Conservation (phyloP, 2,888 invertebrate species). For the Tachystola acroxantha region DNA sequence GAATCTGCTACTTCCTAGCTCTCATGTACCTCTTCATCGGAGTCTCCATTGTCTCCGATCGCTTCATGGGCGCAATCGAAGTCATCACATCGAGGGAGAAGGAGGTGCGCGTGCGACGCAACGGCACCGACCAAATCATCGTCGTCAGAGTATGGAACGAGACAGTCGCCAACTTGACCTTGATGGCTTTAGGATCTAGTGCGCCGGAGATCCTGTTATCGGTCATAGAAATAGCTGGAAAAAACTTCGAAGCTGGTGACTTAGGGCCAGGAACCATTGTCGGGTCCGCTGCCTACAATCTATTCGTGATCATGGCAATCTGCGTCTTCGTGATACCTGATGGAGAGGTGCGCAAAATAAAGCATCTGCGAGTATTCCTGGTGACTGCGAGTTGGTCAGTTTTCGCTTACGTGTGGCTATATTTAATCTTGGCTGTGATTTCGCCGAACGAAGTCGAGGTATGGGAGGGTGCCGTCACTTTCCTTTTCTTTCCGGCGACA, state of each 20-base stretch:
- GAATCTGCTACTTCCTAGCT: constrained; percentile 91
- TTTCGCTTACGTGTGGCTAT: constrained; percentile 99
- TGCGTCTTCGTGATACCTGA: constrained; percentile 95
- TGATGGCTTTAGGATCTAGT: constrained; percentile 99
- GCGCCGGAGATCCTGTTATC: constrained; percentile 99
- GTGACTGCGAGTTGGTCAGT: constrained; percentile 98
- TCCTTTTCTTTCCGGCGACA: constrained; percentile 97
- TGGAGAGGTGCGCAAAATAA: constrained; percentile 94
- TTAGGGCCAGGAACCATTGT: constrained; percentile 99
- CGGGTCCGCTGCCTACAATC: constrained; percentile 98
- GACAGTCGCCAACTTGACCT: constrained; percentile 97
- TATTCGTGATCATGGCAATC: constrained; percentile 98
- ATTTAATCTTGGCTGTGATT: constrained; percentile 93
- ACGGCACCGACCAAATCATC: constrained; percentile 93
- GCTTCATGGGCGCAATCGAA: constrained; percentile 99
- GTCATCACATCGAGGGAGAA: constrained; percentile 99
- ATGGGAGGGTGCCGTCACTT: constrained; percentile 98
- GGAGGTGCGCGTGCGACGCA: constrained; percentile 93
- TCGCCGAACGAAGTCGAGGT: constrained; percentile 93
- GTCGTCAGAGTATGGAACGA: constrained; percentile 99
- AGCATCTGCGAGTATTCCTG: constrained; percentile 97
- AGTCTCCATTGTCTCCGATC: constrained; percentile 98
- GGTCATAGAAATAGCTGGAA: constrained; percentile 98
- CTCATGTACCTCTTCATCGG: constrained; percentile 98
- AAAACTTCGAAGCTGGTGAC: constrained; percentile 96